Evolutionary conservation across 1,140 invertebrate species (phyloP), one percentile per base, ranked within the genome.

Genomic region (Leptinotarsa lineolata): DNA sequence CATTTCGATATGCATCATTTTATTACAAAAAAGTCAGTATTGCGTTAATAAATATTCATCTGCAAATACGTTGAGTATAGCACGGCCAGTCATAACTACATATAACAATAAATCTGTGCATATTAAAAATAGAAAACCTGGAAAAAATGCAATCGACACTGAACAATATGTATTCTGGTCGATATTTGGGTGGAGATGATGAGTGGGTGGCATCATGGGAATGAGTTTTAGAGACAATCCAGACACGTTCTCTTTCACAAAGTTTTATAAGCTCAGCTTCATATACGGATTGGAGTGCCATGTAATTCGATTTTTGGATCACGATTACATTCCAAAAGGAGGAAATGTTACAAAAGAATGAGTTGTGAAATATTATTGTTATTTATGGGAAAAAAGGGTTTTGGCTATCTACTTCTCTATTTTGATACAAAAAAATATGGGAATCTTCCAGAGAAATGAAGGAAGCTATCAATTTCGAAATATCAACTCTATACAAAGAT

Each of bases 71-170:
- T 71, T 68, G 73, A 73, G 71, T 73, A 72, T 73, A 63, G 68
- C 20, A 39, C 18, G 39, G 68, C 54, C 48, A 58, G 72, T 78
- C 77, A 76, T 78, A 78, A 76, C 77, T 78, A 76, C 77, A 75
- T 76, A 78, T 78, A 78, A 78, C 74, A 75, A 78, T 78, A 78
- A 78, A 78, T 78, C 77, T 78, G 77, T 78, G 74, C 69, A 76
- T 74, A 76, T 78, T 74, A 75, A 74, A 78, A 78, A 78, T 76
- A 74, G 74, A 78, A 73, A 74, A 74, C 72, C 71, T 48, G 60
- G 72, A 68, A 77, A 77, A 72, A 72, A 78, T 59, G 58, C 76
- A 77, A 77, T 77, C 76, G 76, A 70, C 72, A 77, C 74, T 72
- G 74, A 77, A 72, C 76, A 72, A 77, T 77, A 77, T 70, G 20